Conservation (phyloP, 2,888 invertebrate genomes). For the Folsomia candida region DNA sequence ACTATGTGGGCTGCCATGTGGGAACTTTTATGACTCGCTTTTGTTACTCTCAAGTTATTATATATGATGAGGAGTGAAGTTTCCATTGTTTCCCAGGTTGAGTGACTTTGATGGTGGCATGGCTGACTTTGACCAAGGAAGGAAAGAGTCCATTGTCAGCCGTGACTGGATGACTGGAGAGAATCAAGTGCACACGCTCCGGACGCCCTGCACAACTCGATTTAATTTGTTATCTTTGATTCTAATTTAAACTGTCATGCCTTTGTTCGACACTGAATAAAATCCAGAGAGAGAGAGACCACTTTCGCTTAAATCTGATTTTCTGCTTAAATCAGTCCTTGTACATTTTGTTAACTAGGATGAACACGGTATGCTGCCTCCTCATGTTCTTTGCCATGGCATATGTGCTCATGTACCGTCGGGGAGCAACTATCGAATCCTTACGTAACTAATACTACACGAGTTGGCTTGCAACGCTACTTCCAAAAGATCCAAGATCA, state of each 20-base stretch:
- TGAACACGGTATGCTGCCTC: too few species aligned
- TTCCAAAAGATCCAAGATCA: too few species aligned
- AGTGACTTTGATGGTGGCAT: neutral
- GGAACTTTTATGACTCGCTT: constrained; percentile 7
- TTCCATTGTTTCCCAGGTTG: neutral
- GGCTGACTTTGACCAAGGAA: neutral
- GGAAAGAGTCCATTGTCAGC: constrained; percentile 2
- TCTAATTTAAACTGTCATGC: neutral
- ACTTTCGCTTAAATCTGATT: neutral
- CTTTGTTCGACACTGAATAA: neutral
- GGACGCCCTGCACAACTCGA: neutral
- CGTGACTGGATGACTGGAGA: neutral
- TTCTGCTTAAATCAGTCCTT: too few species aligned
- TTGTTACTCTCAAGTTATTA: constrained; percentile 8
- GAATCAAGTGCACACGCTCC: neutral
- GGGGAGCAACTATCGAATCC: too few species aligned
- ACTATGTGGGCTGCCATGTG: constrained; percentile 10
- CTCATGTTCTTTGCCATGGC: too few species aligned
- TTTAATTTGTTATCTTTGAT: neutral
- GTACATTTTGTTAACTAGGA: too few species aligned
- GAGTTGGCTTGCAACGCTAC: too few species aligned
- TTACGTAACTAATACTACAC: too few species aligned
- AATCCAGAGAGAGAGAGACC: neutral
- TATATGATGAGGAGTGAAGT: neutral
- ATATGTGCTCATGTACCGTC: too few species aligned